Percentiles rank a stretch among this genome's conserved stretches.
phyloP scores from a whole-genome alignment of 2,113 vertebrate genomes.

The Neolamprologus hecqui region DNA sequence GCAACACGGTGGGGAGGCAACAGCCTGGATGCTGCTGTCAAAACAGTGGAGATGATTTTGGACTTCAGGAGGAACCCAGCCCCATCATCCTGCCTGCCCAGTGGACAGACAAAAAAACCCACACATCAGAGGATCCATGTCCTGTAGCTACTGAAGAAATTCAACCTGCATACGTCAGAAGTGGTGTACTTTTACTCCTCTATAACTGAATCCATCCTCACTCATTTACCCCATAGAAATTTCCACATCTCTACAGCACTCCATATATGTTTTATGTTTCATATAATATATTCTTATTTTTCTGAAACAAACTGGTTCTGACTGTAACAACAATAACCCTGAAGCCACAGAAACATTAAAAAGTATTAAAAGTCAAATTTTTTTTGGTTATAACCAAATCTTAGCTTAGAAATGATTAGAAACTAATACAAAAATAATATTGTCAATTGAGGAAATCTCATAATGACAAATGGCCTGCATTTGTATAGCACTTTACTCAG shows the following conservation, averaged over 20 bases:
- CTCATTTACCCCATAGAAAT: neutral
- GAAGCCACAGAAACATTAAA: neutral
- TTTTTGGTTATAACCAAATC: neutral
- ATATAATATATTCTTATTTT: neutral
- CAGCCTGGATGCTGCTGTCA: neutral
- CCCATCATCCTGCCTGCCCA: neutral
- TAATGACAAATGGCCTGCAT: neutral
- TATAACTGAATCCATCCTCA: neutral
- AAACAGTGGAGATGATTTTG: neutral
- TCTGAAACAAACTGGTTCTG: neutral
- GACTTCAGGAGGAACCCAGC: neutral
- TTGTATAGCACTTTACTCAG: too few relatives aligned
- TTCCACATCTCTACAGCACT: neutral
- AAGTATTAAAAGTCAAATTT: neutral
- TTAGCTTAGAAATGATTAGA: neutral
- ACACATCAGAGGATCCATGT: neutral
- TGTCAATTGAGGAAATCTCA: neutral
- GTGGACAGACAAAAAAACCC: rapidly evolving
- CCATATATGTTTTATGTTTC: neutral
- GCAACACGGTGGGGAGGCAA: neutral
- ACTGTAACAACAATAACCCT: neutral
- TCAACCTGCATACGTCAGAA: neutral
- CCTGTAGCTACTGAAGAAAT: neutral
- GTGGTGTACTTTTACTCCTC: neutral
- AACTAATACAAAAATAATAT: neutral